Conservation (phyloP, 2,888 invertebrate genomes). For the Temnothorax rugatulus region DNA sequence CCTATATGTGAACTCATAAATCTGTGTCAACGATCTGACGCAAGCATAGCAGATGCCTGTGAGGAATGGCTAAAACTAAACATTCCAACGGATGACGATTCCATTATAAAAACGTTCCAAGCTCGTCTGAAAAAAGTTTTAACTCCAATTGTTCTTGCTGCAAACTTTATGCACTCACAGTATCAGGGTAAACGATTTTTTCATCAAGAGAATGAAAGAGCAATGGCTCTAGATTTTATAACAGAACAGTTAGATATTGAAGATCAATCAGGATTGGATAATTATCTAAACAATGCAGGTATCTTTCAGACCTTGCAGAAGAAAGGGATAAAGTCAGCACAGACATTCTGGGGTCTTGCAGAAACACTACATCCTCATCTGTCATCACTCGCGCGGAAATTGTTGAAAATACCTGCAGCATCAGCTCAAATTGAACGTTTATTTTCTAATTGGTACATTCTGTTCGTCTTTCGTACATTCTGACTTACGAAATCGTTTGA, state of each 20-base stretch:
- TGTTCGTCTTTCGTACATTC: neutral
- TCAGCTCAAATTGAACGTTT: constrained; percentile 3
- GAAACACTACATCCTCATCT: neutral
- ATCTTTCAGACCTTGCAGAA: neutral
- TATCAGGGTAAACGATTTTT: neutral
- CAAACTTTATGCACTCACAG: neutral
- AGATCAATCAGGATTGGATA: neutral
- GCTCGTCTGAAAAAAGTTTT: constrained; percentile 2
- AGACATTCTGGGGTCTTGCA: neutral
- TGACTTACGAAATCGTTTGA: neutral
- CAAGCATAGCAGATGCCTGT: constrained; percentile 3
- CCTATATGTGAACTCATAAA: neutral
- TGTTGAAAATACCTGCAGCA: constrained; percentile 4
- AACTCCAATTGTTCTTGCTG: neutral
- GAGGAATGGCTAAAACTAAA: neutral
- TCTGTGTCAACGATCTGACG: neutral
- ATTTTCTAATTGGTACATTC: constrained; percentile 8
- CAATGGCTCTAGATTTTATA: neutral
- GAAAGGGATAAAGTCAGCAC: neutral
- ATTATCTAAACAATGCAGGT: neutral
- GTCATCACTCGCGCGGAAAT: neutral
- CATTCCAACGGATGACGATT: neutral
- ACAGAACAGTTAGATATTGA: neutral
- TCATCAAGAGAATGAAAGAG: neutral
- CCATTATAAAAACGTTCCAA: neutral